phyloP scores from a whole-genome alignment of 2,797 vertebrate species.

The Kryptopterus vitreolus region DNA sequence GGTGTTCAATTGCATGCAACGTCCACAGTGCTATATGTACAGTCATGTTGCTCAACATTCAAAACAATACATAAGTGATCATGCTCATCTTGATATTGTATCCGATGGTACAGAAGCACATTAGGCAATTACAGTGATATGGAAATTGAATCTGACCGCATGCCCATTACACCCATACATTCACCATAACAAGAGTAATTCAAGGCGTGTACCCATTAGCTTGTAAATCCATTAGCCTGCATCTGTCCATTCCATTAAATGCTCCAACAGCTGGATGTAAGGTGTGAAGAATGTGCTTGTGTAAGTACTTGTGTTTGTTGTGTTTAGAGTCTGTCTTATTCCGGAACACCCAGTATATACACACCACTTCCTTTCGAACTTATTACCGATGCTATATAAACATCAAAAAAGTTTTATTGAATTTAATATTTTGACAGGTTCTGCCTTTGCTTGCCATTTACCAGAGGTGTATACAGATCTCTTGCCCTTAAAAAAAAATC shows the following conservation, averaged over 20 bases:
- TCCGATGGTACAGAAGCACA: not conserved
- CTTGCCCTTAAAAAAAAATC: not conserved
- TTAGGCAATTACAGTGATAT: not conserved
- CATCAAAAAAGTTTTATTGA: not conserved
- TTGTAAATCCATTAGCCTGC: constrained; percentile 23
- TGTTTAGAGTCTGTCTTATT: not conserved
- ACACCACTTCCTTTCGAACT: not conserved
- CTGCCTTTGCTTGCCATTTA: not conserved
- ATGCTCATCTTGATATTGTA: not conserved
- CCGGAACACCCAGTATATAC: not conserved
- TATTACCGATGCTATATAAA: not conserved
- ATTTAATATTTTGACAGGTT: not conserved
- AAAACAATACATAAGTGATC: not conserved
- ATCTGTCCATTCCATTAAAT: constrained; percentile 26
- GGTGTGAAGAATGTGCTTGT: not conserved
- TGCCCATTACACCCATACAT: constrained; percentile 19
- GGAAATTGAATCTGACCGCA: constrained; percentile 20
- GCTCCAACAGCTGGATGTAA: constrained; percentile 9
- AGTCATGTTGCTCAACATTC: not conserved
- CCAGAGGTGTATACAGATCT: not conserved
- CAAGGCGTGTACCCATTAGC: constrained; percentile 18
- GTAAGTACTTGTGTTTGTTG: not conserved
- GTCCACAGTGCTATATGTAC: not conserved
- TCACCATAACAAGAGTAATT: constrained; percentile 13
- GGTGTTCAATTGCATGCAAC: not conserved